Base-by-base conservation (phyloP, 1,140 invertebrate species). In the Sesamia nonagrioides region DNA sequence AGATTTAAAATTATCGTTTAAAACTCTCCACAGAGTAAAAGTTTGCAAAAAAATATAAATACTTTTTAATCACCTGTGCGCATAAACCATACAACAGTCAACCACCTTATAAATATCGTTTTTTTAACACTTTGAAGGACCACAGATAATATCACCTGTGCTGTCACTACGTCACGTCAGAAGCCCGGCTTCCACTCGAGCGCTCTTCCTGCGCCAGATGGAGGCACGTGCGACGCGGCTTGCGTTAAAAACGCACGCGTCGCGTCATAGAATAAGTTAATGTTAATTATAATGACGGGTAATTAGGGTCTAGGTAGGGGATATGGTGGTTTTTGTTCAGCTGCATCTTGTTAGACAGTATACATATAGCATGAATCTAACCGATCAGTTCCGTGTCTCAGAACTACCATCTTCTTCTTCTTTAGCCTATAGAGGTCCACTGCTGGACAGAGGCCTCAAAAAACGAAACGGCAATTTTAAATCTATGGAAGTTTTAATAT, bases 151-250 rank as follows among this genome's bases (percentile, higher is more conserved):
- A 63, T 75, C 73, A 75, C 73, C 73, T 75, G 73, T 75, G 73
- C 75, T 81, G 78, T 81, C 80, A 76, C 18, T 42, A 48, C 76
- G 73, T 40, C 68, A 56, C 76, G 73, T 74, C 58, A 68, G 89
- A 91, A 91, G 90, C 90, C 90, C 88, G 88, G 85, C 84, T 87
- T 89, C 85, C 90, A 88, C 85, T 83, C 85, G 86, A 89, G 85
- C 82, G 72, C 77, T 79, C 91, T 93, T 92, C 91, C 90, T 90
- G 90, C 87, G 86, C 68, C 89, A 92, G 87, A 90, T 92, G 90
- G 89, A 80, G 82, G 89, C 90, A 85, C 89, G 89, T 88, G 91
- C 89, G 84, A 73, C 18, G 61, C n/a, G 18, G 69, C 73, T 61
- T 56, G 79, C 66, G 42, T 27, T 77, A 89, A 84, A 88, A 86